phyloP scores from a whole-genome alignment of 2,888 invertebrate species.

The Nephrocerus scutellatus region DNA sequence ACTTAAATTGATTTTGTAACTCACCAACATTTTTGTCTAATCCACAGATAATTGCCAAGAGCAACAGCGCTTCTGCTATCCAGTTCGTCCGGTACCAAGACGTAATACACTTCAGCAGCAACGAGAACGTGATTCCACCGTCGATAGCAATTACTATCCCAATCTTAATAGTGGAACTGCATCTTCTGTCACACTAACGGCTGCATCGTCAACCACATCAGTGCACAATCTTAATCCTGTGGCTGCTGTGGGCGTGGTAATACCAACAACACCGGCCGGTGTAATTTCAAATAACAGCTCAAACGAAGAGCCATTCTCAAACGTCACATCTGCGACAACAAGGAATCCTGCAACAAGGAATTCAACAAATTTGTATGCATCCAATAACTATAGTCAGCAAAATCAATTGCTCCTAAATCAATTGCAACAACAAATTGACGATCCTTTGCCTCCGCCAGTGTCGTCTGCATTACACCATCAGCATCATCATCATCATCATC shows the following conservation, averaged over 20 bases:
- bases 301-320: conserved; percentile 18
- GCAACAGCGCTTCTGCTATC: conserved; percentile 44
- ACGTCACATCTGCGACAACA: conserved; percentile 17
- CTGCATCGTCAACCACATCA: conserved; percentile 12
- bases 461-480: conserved; percentile 3
- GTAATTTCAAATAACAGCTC: conserved; percentile 10
- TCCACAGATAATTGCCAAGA: conserved; percentile 33
- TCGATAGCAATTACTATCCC: conserved; percentile 9
- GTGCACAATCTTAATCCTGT: conserved; percentile 23
- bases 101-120: conserved; percentile 23
- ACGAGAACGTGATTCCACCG: conserved; percentile 16
- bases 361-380: neutral
- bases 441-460: conserved; percentile 4
- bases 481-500: conserved; percentile 8
- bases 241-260: conserved; percentile 38
- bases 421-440: conserved; percentile 27
- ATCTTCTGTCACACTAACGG: conserved; percentile 7
- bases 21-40: neutral
- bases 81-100: conserved; percentile 44
- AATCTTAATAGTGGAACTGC: conserved; percentile 15
- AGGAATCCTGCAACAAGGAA: conserved; percentile 14
- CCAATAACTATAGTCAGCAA: conserved; percentile 16
- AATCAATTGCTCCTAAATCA: conserved; percentile 7
- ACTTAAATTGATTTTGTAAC: neutral
- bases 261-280: conserved; percentile 37